phyloP scores from a whole-genome alignment of 2,888 invertebrate species.

The Drosophila demipolita region DNA sequence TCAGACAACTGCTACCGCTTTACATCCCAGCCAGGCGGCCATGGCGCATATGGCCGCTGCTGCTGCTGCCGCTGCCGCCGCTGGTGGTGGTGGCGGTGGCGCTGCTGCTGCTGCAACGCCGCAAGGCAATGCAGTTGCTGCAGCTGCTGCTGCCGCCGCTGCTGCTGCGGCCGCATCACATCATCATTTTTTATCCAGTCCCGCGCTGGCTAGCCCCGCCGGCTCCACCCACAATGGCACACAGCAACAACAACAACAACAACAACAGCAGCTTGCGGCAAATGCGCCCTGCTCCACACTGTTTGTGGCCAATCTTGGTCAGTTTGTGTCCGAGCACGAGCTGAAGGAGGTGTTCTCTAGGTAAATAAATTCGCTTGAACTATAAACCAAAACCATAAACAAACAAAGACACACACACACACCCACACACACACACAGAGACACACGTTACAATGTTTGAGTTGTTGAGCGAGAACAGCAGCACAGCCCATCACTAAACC shows the following conservation, averaged over 20 bases:
- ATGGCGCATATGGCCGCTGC: slow-evolving; percentile 87
- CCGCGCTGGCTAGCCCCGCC: slow-evolving; percentile 94
- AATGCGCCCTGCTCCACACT: slow-evolving; percentile 98
- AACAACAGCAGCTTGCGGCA: slow-evolving; percentile 84
- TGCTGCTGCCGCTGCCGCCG: slow-evolving; percentile 69
- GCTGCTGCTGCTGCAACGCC: slow-evolving; percentile 65
- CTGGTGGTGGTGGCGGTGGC: slow-evolving; percentile 83
- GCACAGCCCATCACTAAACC: slow-evolving; percentile 28
- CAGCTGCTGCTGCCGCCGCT: slow-evolving; percentile 66
- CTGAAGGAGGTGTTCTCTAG: slow-evolving; percentile 99
- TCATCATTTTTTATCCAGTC: slow-evolving; percentile 97
- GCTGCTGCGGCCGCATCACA: slow-evolving; percentile 83
- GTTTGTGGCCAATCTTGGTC: slow-evolving; percentile 99
- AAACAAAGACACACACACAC: slow-evolving; percentile 17
- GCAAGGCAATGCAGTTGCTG: slow-evolving; percentile 57
- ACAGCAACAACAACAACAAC: slow-evolving; percentile 47
- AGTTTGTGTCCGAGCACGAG: slow-evolving; percentile 99
- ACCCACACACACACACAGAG: neutral
- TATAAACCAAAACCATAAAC: slow-evolving; percentile 1
- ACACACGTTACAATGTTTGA: slow-evolving; percentile 37
- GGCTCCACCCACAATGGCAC: slow-evolving; percentile 88
- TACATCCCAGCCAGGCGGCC: slow-evolving; percentile 87
- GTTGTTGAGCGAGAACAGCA: slow-evolving; percentile 51
- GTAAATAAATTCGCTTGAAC: slow-evolving; percentile 85
- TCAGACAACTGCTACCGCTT: slow-evolving; percentile 84